Conservation (phyloP, 1,140 invertebrate genomes). For the Brachystomella parvula region DNA sequence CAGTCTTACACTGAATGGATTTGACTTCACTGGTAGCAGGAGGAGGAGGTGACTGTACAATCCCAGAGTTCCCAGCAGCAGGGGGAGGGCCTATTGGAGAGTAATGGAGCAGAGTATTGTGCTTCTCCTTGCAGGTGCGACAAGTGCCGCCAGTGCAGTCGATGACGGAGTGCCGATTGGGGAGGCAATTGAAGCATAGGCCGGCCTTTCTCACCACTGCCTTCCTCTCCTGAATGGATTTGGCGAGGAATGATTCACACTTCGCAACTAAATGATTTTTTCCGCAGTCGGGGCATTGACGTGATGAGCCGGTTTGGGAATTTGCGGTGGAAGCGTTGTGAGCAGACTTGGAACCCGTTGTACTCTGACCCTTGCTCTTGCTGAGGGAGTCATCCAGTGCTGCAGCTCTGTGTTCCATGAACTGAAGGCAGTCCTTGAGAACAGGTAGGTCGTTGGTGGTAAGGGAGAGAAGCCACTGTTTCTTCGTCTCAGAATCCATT, state of each 20-base stretch:
- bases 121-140: slow-evolving; percentile 5
- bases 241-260: neutral
- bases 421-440: neutral
- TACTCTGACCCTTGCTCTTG: neutral
- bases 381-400: neutral
- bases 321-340: neutral
- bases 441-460: neutral
- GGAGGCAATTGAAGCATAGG: slow-evolving; percentile 11
- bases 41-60: neutral
- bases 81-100: neutral
- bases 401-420: neutral
- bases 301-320: neutral
- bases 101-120: slow-evolving; percentile 10
- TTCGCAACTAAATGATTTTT: neutral
- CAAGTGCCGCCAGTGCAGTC: neutral
- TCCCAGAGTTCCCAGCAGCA: neutral
- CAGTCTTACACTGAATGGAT: neutral
- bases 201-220: neutral
- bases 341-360: neutral
- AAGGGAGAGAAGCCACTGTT: slow-evolving; percentile 10
- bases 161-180: neutral
- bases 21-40: neutral
- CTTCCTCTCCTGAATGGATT: neutral
- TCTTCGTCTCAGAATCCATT: slow-evolving; percentile 13
- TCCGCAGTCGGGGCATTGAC: neutral